Percentiles rank a stretch among this genome's conserved stretches.
phyloP scores from a whole-genome alignment of 1,140 invertebrate genomes.

The Galendromus occidentalis region DNA sequence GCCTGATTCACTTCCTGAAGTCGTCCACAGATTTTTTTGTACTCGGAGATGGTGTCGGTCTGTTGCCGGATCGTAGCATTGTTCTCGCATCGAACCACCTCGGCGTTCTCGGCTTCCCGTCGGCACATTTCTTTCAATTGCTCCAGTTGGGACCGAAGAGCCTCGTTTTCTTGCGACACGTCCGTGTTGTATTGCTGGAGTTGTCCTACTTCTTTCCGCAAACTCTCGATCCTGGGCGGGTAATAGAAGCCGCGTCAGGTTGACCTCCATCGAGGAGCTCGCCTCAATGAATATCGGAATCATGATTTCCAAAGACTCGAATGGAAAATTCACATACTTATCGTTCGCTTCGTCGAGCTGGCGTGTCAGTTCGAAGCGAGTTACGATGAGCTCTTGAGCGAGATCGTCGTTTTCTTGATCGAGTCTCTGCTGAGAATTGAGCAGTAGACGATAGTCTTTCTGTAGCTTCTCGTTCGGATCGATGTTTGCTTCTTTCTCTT shows the following conservation, averaged over 20 bases:
- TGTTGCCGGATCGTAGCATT: constrained; percentile 34
- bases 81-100: constrained; percentile 47
- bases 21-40: constrained; percentile 27
- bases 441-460: constrained; percentile 36
- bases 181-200: background rate
- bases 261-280: background rate
- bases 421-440: constrained; percentile 34
- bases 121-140: constrained; percentile 64
- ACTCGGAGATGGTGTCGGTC: constrained; percentile 47
- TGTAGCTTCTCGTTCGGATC: constrained; percentile 38
- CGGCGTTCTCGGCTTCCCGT: constrained; percentile 49
- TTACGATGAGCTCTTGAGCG: constrained; percentile 39
- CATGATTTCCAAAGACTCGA: background rate
- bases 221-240: background rate
- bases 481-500: constrained; percentile 43
- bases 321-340: background rate
- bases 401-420: constrained; percentile 45
- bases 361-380: constrained; percentile 35
- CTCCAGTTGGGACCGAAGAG: background rate
- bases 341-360: constrained; percentile 31
- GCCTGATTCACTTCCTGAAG: constrained; percentile 1
- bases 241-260: background rate
- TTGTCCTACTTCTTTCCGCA: background rate
- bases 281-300: background rate
- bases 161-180: background rate